A percentile compares a stretch with the other conserved stretches of the same genome.
Conservation (phyloP, 2,113 vertebrate genomes). For the Gymnogyps californianus region DNA sequence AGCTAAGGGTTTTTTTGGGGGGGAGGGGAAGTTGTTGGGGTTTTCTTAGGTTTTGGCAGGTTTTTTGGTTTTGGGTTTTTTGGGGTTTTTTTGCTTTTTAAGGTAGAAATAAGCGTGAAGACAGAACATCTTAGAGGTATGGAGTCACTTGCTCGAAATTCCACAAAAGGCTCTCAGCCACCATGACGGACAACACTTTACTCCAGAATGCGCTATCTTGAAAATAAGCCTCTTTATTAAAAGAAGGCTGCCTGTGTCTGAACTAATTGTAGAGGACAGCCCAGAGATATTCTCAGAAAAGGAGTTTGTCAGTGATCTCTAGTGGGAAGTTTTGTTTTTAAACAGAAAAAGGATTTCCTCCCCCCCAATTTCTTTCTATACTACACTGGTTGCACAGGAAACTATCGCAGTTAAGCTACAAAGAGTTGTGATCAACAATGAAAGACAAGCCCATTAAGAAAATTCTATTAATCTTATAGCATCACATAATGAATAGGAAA, state of each 20-base stretch:
- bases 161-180: background rate
- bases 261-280: background rate
- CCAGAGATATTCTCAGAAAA: background rate
- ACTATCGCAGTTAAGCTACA: background rate
- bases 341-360: background rate
- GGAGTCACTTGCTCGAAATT: background rate
- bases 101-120: background rate
- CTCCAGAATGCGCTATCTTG: rapidly evolving
- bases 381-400: background rate
- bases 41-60: background rate
- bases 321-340: background rate
- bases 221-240: background rate
- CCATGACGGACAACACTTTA: background rate
- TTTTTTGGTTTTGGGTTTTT: background rate
- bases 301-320: background rate
- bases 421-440: background rate
- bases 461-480: background rate
- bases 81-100: background rate
- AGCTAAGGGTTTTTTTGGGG: background rate
- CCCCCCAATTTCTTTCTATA: background rate
- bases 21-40: background rate
- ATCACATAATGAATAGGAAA: background rate
- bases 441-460: background rate
- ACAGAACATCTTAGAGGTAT: too few species aligned
- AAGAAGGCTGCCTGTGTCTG: background rate